Base-by-base conservation (phyloP, 2,888 invertebrate species). In the Scaptomyza cyrtandrae region DNA sequence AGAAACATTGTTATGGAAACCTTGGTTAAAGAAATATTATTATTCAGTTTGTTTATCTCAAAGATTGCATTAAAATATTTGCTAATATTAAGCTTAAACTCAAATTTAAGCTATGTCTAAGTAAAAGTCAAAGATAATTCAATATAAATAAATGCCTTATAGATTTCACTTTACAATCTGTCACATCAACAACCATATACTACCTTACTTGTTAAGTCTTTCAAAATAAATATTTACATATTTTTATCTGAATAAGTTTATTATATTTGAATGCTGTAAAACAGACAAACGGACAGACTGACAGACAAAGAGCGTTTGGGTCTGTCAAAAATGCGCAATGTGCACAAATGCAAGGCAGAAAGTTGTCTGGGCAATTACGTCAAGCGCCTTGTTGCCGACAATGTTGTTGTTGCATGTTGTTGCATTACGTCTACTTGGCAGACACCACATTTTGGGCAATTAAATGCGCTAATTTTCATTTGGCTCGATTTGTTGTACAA, bases 391-490 rank as follows among this genome's bases (percentile, higher is more conserved):
- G 80, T 75, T 79, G 80, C 62, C 41, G 44, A 16, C 29, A 37
- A 19, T 24, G 19, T 46, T 60, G 53, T 19, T 58, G 54, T 35
- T 60, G 61, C 37, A 48, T 49, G 19, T 66, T 39, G 58, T 57
- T 61, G 68, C 67, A 60, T 67, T 78, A 60, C 68, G 74, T 78
- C 57, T 57, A 50, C 24, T 74, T 63, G 81, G 63, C 89, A 78
- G 78, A 86, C 89, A 88, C 80, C 86, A 86, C 83, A 89, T 85
- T 86, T 86, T 79, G 61, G 89, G 86, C 87, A 88, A 88, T 88
- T 88, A 88, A 88, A 85, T 86, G 88, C 79, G 90, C 88, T 90
- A 90, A 88, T 90, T 89, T 89, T 87, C 83, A 74, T 80, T 77
- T 86, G 68, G 27, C 39, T 24, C 39, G 13, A 9, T 33, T 9